Evolutionary conservation across 1,140 invertebrate species (phyloP).

Genomic region (Dinoponera quadriceps): DNA sequence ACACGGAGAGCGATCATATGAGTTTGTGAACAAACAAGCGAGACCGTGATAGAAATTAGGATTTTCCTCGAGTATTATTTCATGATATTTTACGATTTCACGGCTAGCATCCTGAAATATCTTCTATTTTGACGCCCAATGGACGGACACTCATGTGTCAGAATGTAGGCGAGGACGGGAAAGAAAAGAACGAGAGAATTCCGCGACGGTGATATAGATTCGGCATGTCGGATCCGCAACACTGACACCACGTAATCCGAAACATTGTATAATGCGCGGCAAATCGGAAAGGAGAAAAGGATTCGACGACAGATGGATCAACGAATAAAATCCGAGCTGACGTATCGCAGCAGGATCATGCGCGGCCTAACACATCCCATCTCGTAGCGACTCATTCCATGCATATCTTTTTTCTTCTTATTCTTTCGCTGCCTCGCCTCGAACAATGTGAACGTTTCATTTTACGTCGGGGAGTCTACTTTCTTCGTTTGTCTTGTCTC

Average conservation of each 20-base stretch:
- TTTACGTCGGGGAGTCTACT: neutral
- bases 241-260: slow-evolving; percentile 30
- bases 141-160: neutral
- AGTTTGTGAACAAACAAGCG: neutral
- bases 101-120: neutral
- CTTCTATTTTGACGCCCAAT: neutral
- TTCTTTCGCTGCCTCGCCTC: neutral
- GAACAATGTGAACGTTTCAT: slow-evolving; percentile 4
- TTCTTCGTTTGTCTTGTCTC: neutral
- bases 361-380: slow-evolving; percentile 43
- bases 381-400: slow-evolving; percentile 26
- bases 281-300: slow-evolving; percentile 35
- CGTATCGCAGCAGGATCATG: slow-evolving; percentile 19
- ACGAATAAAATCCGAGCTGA: slow-evolving; percentile 57
- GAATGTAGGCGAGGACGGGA: neutral
- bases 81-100: neutral
- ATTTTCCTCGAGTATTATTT: neutral
- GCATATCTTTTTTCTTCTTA: slow-evolving; percentile 19
- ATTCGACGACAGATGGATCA: slow-evolving; percentile 39
- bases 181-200: neutral
- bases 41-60: neutral
- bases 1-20: slow-evolving; percentile 1
- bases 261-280: slow-evolving; percentile 39
- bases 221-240: slow-evolving; percentile 26
- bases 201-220: neutral